These are phyloP conservation scores for Rhipidura dahli DNA, from an alignment of 2,113 vertebrate species.

Conservation along the genomic window DNA sequence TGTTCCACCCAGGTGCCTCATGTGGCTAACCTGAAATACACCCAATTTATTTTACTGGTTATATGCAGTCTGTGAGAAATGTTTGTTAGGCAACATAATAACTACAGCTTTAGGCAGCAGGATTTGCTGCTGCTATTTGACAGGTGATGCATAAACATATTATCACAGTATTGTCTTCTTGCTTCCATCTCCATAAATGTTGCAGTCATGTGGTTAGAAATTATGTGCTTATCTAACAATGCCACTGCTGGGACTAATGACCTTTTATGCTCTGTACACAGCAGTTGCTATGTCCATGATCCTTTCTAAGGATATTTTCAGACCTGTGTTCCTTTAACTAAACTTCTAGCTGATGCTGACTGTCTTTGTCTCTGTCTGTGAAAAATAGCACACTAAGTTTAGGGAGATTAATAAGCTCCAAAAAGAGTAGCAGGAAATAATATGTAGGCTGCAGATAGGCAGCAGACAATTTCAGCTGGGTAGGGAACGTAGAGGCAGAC, in stretches of 20 bases:
- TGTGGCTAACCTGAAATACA: neutral
- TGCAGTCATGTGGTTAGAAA: neutral
- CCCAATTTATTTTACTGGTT: neutral
- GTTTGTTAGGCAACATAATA: neutral
- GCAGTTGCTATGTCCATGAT: neutral
- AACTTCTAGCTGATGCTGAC: neutral
- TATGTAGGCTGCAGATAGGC: neutral
- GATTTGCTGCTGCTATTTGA: neutral
- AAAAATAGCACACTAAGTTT: neutral
- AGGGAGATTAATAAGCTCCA: neutral
- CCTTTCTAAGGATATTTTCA: neutral
- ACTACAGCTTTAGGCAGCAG: neutral
- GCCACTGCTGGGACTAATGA: neutral
- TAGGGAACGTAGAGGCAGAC: neutral
- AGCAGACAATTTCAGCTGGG: neutral
- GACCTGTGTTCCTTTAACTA: neutral
- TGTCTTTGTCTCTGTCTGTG: neutral
- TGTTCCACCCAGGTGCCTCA: neutral
- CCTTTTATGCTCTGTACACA: neutral
- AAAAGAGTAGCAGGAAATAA: neutral
- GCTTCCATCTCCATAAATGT: neutral
- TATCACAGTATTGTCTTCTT: neutral
- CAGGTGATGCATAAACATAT: neutral
- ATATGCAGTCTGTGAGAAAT: neutral
- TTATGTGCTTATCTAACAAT: neutral